Evolutionary conservation across 2,113 vertebrate genomes (phyloP), one percentile per base, ranked within the genome.

Genomic region (Mesitornis unicolor): DNA sequence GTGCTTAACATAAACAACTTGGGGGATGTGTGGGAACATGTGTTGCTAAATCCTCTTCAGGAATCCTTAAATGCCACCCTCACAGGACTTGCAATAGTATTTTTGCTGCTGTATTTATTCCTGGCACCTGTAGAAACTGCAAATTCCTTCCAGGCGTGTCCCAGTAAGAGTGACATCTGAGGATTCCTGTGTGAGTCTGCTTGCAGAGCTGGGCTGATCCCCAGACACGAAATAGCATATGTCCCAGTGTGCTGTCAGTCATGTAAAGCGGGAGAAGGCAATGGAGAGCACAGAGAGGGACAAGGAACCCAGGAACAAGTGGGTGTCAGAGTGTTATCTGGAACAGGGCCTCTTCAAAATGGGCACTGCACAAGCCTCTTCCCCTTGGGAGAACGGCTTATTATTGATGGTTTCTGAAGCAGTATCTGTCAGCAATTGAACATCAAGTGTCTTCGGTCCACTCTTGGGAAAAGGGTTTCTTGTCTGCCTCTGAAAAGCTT

Each of bases 1-100:
- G n/a, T 65, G 53, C 29, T 71, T 79, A 63, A 33, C 7, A 54
- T 16, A 22, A 70, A 22, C 6, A 59, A 6, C 25, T 14, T 8
- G 3, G 10, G 31, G 9, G 4, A 51, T 8, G 17, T 3, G 5
- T 24, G 20, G 25, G 18, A 26, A 82, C 8, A 13, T 2, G 3
- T 28, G 16, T 10, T 85, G 28, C 11, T 59, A 86, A 64, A 33
- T 59, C 20, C 17, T 60, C 35, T 56, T 53, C 33, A 79, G 60
- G 31, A n/a, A 64, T 54, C 43, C 47, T 38, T 50, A 43, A 47
- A 53, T 43, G 12, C 13, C 20, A 43, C 28, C 25, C 38, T 54
- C 16, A 28, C 13, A 51, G 60, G 26, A 35, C 8, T 59, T 87
- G 28, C 14, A 85, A 13, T 48, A 67, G 25, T 31, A 13, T 0